Conservation (phyloP, 1,140 invertebrate genomes). For the Thaumatotibia leucotreta region DNA sequence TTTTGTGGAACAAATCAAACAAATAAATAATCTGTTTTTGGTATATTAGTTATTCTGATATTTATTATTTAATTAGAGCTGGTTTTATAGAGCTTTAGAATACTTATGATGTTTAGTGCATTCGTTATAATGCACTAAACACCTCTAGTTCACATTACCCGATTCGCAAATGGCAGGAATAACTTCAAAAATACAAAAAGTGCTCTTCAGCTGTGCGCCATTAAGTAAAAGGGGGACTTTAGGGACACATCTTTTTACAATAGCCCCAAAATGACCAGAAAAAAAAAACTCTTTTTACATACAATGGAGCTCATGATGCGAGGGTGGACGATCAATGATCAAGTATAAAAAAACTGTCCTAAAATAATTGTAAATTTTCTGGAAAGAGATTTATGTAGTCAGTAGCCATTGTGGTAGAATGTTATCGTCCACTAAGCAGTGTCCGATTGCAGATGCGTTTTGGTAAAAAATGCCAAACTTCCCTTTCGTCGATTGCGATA, state of each 20-base stretch:
- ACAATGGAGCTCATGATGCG: constrained; percentile 51
- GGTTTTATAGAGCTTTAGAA: too few relatives aligned
- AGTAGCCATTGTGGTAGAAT: constrained; percentile 48
- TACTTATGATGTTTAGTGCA: too few relatives aligned
- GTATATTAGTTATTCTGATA: too few relatives aligned
- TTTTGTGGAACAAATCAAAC: too few relatives aligned
- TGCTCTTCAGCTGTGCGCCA: constrained; percentile 48
- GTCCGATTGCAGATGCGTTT: constrained; percentile 59
- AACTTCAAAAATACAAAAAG: constrained; percentile 33
- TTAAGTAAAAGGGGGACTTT: constrained; percentile 51
- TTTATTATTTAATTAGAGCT: too few relatives aligned
- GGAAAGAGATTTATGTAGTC: constrained; percentile 58
- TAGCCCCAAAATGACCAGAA: constrained; percentile 62
- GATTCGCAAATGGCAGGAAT: constrained; percentile 30
- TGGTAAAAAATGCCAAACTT: constrained; percentile 31
- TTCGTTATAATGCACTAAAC: not conserved
- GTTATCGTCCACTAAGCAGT: constrained; percentile 30
- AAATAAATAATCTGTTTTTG: too few relatives aligned
- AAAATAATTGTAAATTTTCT: constrained; percentile 58
- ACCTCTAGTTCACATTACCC: constrained; percentile 23
- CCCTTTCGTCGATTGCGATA: not conserved
- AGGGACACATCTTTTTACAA: constrained; percentile 62
- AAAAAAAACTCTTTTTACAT: constrained; percentile 50
- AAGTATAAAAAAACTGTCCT: constrained; percentile 39
- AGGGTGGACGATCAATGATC: constrained; percentile 63